Conservation (phyloP, 2,797 vertebrate genomes). For the Bradypus variegatus region DNA sequence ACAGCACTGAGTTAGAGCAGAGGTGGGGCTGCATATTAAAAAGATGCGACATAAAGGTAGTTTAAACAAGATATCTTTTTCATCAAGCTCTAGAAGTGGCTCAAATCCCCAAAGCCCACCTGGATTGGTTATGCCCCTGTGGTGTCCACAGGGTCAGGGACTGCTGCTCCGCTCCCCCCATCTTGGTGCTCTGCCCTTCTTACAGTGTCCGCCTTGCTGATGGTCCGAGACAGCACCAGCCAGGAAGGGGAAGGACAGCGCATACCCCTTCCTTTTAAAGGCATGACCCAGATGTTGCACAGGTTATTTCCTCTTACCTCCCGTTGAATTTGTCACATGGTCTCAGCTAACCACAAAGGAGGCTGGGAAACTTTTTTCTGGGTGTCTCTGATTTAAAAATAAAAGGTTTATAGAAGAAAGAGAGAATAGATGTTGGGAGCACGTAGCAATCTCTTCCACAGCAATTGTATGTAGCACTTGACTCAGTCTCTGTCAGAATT, state of each 20-base stretch:
- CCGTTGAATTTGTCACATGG: background rate
- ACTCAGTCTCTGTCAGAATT: background rate
- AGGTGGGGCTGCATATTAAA: background rate
- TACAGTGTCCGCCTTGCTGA: background rate
- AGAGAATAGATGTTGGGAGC: rapidly evolving
- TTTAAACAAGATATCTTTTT: background rate
- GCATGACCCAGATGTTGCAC: too few species aligned
- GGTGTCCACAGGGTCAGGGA: background rate
- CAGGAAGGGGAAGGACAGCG: rapidly evolving
- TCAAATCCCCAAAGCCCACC: background rate
- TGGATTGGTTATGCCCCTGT: background rate
- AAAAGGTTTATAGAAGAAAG: background rate
- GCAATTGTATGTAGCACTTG: rapidly evolving
- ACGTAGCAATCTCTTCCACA: rapidly evolving
- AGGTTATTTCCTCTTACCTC: background rate
- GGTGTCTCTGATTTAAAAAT: background rate
- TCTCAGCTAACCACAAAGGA: background rate
- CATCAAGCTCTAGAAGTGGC: background rate
- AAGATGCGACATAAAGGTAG: background rate
- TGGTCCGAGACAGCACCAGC: background rate
- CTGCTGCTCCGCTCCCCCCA: background rate
- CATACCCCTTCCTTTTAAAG: background rate
- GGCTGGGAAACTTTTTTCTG: background rate
- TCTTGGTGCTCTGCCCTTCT: background rate
- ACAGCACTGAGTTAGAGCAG: background rate